A percentile compares a stretch with the other conserved stretches of the same genome.
Conservation (phyloP, 2,113 vertebrate species). For the Poeciliopsis retropinna region DNA sequence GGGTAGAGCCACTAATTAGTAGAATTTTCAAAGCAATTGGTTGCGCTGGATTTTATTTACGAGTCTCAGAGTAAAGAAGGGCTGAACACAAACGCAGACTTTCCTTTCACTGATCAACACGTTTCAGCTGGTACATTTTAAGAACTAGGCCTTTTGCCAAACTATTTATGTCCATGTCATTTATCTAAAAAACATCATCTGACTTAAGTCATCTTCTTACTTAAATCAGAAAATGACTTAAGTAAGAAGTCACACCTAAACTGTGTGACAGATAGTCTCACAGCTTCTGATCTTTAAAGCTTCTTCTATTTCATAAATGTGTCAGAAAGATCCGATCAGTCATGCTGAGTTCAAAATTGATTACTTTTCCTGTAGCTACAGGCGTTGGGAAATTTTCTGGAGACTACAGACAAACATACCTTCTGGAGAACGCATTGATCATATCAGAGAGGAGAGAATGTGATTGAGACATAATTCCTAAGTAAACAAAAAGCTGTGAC, state of each 20-base stretch:
- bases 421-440: neutral
- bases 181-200: constrained; percentile 57
- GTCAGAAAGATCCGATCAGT: constrained; percentile 41
- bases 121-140: constrained; percentile 12
- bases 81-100: neutral
- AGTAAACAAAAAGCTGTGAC: neutral
- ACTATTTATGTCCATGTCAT: constrained; percentile 58
- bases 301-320: constrained; percentile 45
- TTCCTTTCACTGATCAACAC: neutral
- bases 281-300: constrained; percentile 58
- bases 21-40: neutral
- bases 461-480: no score
- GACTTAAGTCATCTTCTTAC: constrained; percentile 58
- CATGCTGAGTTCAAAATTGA: constrained; percentile 11
- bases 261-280: no score
- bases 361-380: constrained; percentile 45
- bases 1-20: neutral
- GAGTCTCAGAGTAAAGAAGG: neutral
- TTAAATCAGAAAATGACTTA: constrained; percentile 63
- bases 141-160: constrained; percentile 18
- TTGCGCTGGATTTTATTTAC: neutral
- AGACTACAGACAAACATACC: constrained; percentile 12
- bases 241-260: constrained; percentile 39
- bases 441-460: neutral
- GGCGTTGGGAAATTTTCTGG: constrained; percentile 50